Evolutionary conservation across 2,113 vertebrate genomes (phyloP), one percentile per base, ranked within the genome.

Genomic region (Nymphicus hollandicus): DNA sequence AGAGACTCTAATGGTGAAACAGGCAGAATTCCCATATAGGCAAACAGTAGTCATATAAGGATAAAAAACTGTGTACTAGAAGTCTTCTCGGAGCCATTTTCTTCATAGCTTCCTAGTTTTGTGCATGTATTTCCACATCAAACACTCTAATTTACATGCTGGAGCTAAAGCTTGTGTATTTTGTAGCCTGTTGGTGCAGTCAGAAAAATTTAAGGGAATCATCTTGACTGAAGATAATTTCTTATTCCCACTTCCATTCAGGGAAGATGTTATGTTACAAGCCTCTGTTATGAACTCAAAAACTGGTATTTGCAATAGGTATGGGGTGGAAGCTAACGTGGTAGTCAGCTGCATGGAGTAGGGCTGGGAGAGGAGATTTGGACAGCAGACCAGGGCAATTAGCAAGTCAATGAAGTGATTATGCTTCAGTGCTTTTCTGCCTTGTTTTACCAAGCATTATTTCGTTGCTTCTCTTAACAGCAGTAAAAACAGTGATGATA

Each of bases 31-130:
- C 61, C 69, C 12, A 1, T 68, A 41, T 61, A 41, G 35, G 44
- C 61, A 81, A 93, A 28, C 41, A 58, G 27, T 49, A 52, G 17
- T 72, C n/a, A 25, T 49, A 4, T 23, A 64, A 76, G n/a, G 44
- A 49, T 72, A 70, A 83, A 61, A 56, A 88, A 77, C 37, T n/a
- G 47, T 37, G 33, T 58, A 28, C 31, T 31, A 55, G 44, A 85
- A 66, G 58, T 58, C 37, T 77, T 88, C 39, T 69, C 58, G 88
- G 52, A 92, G 56, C 64, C 31, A 23, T 86, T 81, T 83, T 91
- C 73, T 89, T 88, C 28, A 18, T 70, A 86, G 85, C 81, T 93
- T 96, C 90, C 90, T 93, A 89, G 49, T 76, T 94, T 56, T 89
- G 69, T 85, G 83, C 49, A 39, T 91, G 0, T 49, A 76, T 95